phyloP scores from a whole-genome alignment of 2,113 vertebrate species.

The Heterotilapia buettikoferi region DNA sequence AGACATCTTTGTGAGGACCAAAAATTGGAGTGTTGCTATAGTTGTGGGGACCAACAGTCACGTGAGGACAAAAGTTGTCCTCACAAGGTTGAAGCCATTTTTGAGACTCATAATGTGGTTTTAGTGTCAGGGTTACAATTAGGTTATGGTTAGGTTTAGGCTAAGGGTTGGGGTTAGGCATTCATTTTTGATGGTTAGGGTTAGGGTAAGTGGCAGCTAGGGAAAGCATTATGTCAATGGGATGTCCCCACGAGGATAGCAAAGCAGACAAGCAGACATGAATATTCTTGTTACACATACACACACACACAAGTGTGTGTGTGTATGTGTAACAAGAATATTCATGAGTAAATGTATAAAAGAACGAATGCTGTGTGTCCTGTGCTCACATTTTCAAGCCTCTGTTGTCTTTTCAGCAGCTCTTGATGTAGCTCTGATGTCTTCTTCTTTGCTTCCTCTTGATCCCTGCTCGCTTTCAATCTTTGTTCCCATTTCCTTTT shows the following conservation, averaged over 20 bases:
- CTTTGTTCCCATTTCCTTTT: constrained; percentile 77
- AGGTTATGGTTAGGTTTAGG: background rate
- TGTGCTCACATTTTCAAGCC: constrained; percentile 74
- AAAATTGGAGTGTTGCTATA: background rate
- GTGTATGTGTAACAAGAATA: background rate
- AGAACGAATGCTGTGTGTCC: background rate
- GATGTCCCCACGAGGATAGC: background rate
- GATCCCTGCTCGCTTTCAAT: constrained; percentile 74
- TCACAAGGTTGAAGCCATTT: background rate
- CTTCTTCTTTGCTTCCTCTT: constrained; percentile 75
- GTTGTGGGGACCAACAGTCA: background rate
- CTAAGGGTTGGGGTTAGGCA: background rate
- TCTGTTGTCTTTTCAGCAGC: constrained; percentile 78
- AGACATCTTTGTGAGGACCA: background rate
- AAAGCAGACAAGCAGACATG: no score
- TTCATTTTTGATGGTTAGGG: background rate
- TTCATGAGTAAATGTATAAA: background rate
- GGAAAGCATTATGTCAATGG: background rate
- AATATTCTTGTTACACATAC: no score
- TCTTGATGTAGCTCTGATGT: constrained; percentile 82
- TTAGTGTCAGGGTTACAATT: background rate
- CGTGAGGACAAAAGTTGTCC: background rate
- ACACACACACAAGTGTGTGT: no score
- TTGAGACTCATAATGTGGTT: background rate
- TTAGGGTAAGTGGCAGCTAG: background rate